These are phyloP conservation scores for Puffinus mauretanicus DNA, from an alignment of 2,113 vertebrate genomes.

Conservation along the genomic window DNA sequence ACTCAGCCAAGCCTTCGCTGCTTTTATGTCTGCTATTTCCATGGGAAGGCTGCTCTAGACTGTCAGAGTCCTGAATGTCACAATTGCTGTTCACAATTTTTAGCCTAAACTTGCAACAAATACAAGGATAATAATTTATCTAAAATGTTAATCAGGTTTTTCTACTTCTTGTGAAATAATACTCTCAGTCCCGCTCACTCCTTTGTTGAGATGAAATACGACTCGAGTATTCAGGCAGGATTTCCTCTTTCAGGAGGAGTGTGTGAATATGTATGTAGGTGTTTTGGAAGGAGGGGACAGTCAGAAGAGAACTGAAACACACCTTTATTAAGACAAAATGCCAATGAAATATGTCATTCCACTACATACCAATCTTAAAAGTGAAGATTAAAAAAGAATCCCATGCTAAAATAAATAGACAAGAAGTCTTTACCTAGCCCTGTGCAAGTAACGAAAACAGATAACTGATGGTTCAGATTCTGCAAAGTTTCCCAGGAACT, in stretches of 20 bases:
- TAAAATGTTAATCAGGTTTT: not conserved
- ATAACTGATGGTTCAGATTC: not conserved
- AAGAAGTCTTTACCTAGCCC: not conserved
- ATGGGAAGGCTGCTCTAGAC: not conserved
- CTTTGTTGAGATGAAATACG: not conserved
- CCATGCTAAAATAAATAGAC: not conserved
- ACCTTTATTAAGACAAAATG: constrained; percentile 4
- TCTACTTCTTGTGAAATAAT: constrained; percentile 11
- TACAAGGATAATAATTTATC: not conserved
- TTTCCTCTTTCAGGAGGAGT: not conserved
- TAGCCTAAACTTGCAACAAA: not conserved
- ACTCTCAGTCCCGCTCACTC: not conserved
- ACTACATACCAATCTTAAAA: not conserved
- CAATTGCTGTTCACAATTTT: not conserved
- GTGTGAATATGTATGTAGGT: not conserved
- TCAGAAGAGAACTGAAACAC: not conserved
- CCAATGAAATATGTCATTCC: not conserved
- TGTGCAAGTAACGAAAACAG: not conserved
- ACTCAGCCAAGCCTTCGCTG: fast-evolving
- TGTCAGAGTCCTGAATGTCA: not conserved
- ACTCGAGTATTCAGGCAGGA: not conserved
- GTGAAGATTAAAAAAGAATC: not conserved
- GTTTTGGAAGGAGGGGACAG: not conserved
- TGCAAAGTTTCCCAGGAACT: not conserved
- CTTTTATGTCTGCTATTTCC: not conserved